Percentiles rank a stretch among this genome's conserved stretches.
Conservation (phyloP, 2,888 invertebrate genomes). For the Dryocosmus kuriphilus region DNA sequence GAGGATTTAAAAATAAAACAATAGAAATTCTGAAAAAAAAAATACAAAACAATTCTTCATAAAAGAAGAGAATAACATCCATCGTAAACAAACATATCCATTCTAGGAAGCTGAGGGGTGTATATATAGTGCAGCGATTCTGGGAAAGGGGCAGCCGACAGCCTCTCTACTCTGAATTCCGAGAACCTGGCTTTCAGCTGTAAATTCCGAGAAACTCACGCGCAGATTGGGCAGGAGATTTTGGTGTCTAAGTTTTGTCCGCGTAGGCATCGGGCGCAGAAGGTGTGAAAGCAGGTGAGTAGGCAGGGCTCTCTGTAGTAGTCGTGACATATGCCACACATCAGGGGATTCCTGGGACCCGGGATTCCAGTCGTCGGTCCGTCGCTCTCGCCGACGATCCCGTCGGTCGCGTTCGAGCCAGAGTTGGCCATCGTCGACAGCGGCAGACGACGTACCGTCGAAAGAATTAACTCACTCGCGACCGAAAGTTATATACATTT, state of each 20-base stretch:
- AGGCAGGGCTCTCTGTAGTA: slow-evolving; percentile 85
- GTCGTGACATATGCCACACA: slow-evolving; percentile 84
- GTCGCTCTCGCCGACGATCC: slow-evolving; percentile 66
- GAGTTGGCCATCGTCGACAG: slow-evolving; percentile 69
- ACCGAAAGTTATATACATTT: background rate
- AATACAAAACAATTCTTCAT: background rate
- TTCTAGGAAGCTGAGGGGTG: background rate
- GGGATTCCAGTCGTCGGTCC: slow-evolving; percentile 64
- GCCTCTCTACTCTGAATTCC: background rate
- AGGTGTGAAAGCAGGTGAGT: slow-evolving; percentile 85
- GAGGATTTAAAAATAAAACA: too few species aligned
- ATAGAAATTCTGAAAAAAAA: too few species aligned
- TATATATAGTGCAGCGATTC: background rate
- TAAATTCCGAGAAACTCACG: slow-evolving; percentile 75
- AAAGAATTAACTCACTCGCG: slow-evolving; percentile 43
- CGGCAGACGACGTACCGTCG: slow-evolving; percentile 52
- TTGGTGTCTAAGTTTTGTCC: slow-evolving; percentile 82
- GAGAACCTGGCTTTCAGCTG: background rate
- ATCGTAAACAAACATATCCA: background rate
- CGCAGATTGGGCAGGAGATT: slow-evolving; percentile 84
- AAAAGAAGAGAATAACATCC: background rate
- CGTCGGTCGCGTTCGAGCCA: slow-evolving; percentile 65
- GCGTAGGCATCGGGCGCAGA: slow-evolving; percentile 83
- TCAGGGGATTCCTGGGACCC: slow-evolving; percentile 80
- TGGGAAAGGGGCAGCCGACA: background rate